Conservation (phyloP, 2,888 invertebrate genomes). For the Hipparchia sbordonii region DNA sequence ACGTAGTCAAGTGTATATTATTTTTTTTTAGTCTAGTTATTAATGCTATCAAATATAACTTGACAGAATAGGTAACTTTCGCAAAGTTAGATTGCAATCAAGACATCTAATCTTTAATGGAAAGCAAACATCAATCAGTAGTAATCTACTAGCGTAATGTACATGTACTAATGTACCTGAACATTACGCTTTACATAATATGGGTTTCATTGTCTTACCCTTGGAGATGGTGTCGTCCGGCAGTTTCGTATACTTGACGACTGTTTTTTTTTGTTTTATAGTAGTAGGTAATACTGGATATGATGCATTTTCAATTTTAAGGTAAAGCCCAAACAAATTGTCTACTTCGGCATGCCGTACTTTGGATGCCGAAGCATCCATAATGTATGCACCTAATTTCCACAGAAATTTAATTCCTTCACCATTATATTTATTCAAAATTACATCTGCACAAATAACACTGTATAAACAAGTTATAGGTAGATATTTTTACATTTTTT, state of each 20-base stretch:
- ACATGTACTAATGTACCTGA: too few relatives aligned
- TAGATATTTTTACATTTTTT: constrained; percentile 24
- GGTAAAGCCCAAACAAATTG: constrained; percentile 55
- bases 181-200: not conserved
- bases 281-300: constrained; percentile 45
- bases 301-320: constrained; percentile 54
- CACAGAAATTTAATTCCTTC: constrained; percentile 13
- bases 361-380: constrained; percentile 70
- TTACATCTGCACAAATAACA: constrained; percentile 5
- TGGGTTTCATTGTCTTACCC: constrained; percentile 50
- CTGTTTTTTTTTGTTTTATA: constrained; percentile 57
- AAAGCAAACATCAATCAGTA: too few relatives aligned
- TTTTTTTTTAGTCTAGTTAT: too few relatives aligned
- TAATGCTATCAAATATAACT: too few relatives aligned
- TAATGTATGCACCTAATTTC: constrained; percentile 48
- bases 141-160: too few relatives aligned
- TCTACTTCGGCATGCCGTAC: constrained; percentile 55
- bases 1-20: too few relatives aligned
- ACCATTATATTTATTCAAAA: constrained; percentile 25
- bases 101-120: too few relatives aligned
- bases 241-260: constrained; percentile 70
- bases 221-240: constrained; percentile 62
- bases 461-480: not conserved
- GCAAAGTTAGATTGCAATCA: too few relatives aligned
- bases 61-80: too few relatives aligned